A percentile compares a stretch with the other conserved stretches of the same genome.
phyloP scores from a whole-genome alignment of 2,113 vertebrate species.

The Apaloderma vittatum region DNA sequence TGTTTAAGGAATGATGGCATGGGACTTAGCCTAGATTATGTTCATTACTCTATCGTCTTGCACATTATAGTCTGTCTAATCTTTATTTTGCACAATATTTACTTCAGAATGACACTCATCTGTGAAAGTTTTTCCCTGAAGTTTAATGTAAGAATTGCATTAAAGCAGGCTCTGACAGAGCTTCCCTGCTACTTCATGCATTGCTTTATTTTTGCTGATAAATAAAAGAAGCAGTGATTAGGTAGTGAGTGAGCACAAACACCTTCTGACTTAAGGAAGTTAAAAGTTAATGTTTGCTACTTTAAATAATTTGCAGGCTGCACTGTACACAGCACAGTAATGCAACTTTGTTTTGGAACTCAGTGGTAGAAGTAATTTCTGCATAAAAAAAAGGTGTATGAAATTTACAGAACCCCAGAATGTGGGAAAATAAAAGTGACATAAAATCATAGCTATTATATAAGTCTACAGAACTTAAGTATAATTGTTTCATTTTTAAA shows the following conservation, averaged over 20 bases:
- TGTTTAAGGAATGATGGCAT: fast-evolving
- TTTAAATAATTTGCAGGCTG: not conserved
- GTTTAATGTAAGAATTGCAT: not conserved
- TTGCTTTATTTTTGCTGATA: not conserved
- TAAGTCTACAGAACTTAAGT: not conserved
- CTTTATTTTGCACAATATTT: not conserved
- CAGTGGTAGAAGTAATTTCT: not conserved
- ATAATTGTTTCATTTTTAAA: not conserved
- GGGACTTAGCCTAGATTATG: not conserved
- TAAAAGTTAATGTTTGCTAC: not conserved
- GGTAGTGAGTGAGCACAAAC: not conserved
- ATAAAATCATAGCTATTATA: not conserved
- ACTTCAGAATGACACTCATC: not conserved
- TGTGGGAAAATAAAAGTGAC: not conserved
- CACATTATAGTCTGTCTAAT: too few species aligned
- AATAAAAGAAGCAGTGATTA: not conserved
- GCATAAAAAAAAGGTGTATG: not conserved
- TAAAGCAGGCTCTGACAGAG: not conserved
- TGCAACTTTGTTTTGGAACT: not conserved
- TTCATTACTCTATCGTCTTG: not conserved
- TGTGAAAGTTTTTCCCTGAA: not conserved
- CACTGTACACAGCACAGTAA: not conserved
- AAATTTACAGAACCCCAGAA: not conserved
- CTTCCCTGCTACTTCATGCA: not conserved
- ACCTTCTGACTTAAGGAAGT: not conserved